Evolutionary conservation across 2,888 invertebrate genomes (phyloP), one percentile per base, ranked within the genome.

Genomic region (Thera britannica): DNA sequence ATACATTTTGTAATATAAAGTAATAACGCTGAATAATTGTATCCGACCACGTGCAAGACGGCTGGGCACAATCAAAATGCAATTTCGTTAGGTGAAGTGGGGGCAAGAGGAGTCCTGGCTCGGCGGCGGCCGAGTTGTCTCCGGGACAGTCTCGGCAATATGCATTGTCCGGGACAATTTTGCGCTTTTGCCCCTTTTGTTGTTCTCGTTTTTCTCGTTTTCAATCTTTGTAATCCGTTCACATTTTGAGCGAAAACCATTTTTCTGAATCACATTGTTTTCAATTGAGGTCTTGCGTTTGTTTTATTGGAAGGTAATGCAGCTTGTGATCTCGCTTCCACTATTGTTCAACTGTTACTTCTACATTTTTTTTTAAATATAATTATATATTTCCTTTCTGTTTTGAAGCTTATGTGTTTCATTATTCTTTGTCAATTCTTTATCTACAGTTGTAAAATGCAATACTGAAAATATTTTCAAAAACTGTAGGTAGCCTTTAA

Each of bases 1-100:
- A 75, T 74, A 78, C 77, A 78, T 82, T 80, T 79, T 72, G 77
- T 83, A 82, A 83, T 83, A 83, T 85, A 85, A 88, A 79, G 86
- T 86, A 88, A 89, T 89, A 88, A 86, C 86, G 83, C 82, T 81
- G 83, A 83, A 87, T 88, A 86, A 89, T 86, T 82, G 88, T 77
- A 83, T 72, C 77, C 83, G 83, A 79, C 87, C 85, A 83, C 85
- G 87, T 87, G 90, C 86, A 85, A 82, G 79, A 78, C 77, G 81
- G 78, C 72, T 75, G 83, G 81, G 79, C 77, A 83, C 87, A 86
- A 90, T 89, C 86, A 85, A 85, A 90, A 87, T 89, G 89, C 88
- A 87, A 90, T 90, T 89, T 88, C 73, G 84, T 83, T 79, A 78
- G 77, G 75, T 76, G 74, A 77, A 73, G 74, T 72, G 71, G 62